A percentile compares a stretch with the other conserved stretches of the same genome.
Conservation (phyloP, 2,888 invertebrate species). For the Taenaris catops region DNA sequence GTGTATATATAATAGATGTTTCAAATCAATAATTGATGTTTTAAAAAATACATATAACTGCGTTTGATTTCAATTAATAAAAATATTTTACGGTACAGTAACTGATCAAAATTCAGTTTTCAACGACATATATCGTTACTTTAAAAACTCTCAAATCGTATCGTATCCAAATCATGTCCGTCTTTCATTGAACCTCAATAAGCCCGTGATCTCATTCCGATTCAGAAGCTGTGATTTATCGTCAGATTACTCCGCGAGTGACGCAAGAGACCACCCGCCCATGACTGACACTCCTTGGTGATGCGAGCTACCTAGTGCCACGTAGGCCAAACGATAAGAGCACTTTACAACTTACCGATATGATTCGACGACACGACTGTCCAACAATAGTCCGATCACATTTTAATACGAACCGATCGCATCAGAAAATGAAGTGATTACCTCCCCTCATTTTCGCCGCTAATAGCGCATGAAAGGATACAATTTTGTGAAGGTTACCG, state of each 20-base stretch:
- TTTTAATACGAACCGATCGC: too few relatives aligned
- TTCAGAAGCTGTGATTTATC: constrained; percentile 64
- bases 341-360: constrained; percentile 13
- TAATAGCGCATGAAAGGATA: too few relatives aligned
- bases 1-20: too few relatives aligned
- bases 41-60: too few relatives aligned
- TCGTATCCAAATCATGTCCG: constrained; percentile 47
- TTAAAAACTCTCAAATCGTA: constrained; percentile 17
- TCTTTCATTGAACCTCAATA: constrained; percentile 52
- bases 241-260: constrained; percentile 59
- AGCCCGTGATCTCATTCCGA: constrained; percentile 71
- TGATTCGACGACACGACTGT: constrained; percentile 12
- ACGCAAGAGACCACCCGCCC: constrained; percentile 67
- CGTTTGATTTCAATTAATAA: too few relatives aligned
- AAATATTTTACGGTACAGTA: too few relatives aligned
- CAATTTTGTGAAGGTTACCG: too few relatives aligned
- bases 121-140: constrained; percentile 7
- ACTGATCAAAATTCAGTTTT: constrained; percentile 11
- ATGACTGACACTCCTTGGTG: constrained; percentile 70
- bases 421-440: too few relatives aligned
- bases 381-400: too few relatives aligned
- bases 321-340: constrained; percentile 11
- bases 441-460: too few relatives aligned
- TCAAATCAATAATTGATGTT: too few relatives aligned
- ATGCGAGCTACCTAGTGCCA: constrained; percentile 26